phyloP scores from a whole-genome alignment of 2,797 vertebrate genomes.

The Enteromius anoplus region DNA sequence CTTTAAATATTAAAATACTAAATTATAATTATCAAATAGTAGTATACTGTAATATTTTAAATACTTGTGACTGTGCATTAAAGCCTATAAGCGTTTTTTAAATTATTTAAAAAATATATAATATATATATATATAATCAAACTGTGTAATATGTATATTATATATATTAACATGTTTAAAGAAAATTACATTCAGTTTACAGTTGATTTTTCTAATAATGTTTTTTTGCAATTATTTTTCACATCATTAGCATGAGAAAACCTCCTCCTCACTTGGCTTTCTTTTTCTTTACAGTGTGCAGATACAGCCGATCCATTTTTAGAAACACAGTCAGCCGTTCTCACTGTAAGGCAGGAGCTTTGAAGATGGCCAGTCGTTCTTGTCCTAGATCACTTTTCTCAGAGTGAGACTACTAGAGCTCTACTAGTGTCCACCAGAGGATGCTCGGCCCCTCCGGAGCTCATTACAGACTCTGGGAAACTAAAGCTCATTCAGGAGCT shows the following conservation, averaged over 20 bases:
- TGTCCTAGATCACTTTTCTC: conserved; percentile 40
- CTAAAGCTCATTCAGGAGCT: conserved; percentile 48
- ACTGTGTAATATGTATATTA: background rate
- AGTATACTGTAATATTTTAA: background rate
- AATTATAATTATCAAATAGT: background rate
- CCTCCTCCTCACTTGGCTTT: background rate
- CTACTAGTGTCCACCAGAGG: conserved; percentile 36
- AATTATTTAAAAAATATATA: too few species aligned
- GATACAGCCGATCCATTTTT: conserved; percentile 8
- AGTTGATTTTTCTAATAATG: background rate
- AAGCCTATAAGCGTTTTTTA: background rate
- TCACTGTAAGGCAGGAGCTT: conserved; percentile 15
- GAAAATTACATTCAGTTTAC: background rate
- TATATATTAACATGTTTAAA: background rate
- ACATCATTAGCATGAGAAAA: background rate
- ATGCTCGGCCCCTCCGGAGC: conserved; percentile 62
- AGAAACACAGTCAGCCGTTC: conserved; percentile 9
- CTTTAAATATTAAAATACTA: background rate
- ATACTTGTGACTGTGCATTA: background rate
- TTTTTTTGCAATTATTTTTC: background rate
- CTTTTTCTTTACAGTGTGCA: conserved; percentile 8
- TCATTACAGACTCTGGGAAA: conserved; percentile 68
- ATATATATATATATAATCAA: background rate
- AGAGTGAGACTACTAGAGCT: conserved; percentile 10
- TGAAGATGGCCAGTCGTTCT: conserved; percentile 31